Base-by-base conservation (phyloP, 1,140 invertebrate genomes). In the Saccostrea echinata region DNA sequence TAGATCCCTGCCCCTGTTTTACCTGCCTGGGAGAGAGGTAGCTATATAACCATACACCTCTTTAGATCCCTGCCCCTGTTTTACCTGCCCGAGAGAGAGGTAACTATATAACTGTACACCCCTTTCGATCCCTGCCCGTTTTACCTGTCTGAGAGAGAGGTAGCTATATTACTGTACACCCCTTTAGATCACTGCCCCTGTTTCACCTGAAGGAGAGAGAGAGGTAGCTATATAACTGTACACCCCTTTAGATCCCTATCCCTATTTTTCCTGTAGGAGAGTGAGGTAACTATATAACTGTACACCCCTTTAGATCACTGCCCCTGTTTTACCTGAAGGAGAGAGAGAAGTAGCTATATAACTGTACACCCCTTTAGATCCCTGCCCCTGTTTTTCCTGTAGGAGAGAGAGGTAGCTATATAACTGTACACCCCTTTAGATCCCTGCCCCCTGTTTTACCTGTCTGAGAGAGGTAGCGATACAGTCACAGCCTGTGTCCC, bases 401-500 rank as follows among this genome's bases (percentile, higher is more conserved):
- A 13, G n/a, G n/a, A 11, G 0, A 84, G 82, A 13, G 82, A 84
- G 52, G 82, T 84, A 4, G 52, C 82, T 84, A 84, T 55, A 55
- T 33, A 82, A 33, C 35, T 43, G 24, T 33, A 83, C 81, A 51
- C 81, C 24, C 81, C 53, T 51, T 33, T 52, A 55, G 16, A 53
- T 30, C 43, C 83, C 53, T 76, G 71, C 27, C 11, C 35, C 24
- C 71, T 4, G 30, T 80, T 93, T 93, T 91, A 97, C 97, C 95
- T 99, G 98, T 92, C 99, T 96, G 18, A 99, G 96, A 3, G 98
- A 98, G 2, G 99, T 99, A 61, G 98, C 99, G 95, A 99, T 99
- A 93, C 99, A 99, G 96, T 99, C 99, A 95, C 98, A 99, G 0
- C 99, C 99, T n/a, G 99, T 99, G 94, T 99, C 99, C 43, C 99